Base-by-base conservation (phyloP, 2,113 vertebrate species). In the Protobothrops flavoviridis region DNA sequence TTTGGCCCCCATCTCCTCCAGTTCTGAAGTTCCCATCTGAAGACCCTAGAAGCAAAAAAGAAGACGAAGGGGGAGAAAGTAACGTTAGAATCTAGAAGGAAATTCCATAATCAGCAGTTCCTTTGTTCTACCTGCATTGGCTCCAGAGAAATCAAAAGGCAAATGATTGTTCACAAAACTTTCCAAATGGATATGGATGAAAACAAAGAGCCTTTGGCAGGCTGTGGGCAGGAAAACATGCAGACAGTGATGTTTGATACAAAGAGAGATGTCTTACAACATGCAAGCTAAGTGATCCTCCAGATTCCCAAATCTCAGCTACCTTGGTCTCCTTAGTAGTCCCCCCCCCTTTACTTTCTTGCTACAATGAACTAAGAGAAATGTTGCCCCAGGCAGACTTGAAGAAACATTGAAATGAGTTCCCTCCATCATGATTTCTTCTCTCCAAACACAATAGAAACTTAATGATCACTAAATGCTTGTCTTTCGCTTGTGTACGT, bases 1-100 rank as follows among this genome's bases (percentile, higher is more conserved):
- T 94, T 99, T 99, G 95, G 97, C 94, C 24, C 99, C 99, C 98
- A 99, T 99, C 95, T 99, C 99, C 94, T 99, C 98, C 93, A 99
- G 96, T 94, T 99, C 98, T 50, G 95, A 93, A 0, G 98, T 99
- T 89, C 99, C 98, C 26, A 97, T 97, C 96, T 99, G 99, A 81
- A 99, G 94, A 20, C 98, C 99, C 99, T 99, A 96, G n/a, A 4
- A 2, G 89, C 88, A 43, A 96, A 89, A 95, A 2, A 93, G 13
- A 95, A 48, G 17, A 89, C 0, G 2, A 3, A 39, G 33, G 17
- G 33, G 21, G 74, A 43, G 17, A 81, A 39, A 81, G 6, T 81
- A 81, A 11, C 1, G 4, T 43, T 39, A 56, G 33, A 39, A 26
- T 24, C 17, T 26, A 11, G 5, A 45, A 55, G 3, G 17, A 56